Conservation (phyloP, 2,888 invertebrate genomes). For the Scaptomyza caliginosa region DNA sequence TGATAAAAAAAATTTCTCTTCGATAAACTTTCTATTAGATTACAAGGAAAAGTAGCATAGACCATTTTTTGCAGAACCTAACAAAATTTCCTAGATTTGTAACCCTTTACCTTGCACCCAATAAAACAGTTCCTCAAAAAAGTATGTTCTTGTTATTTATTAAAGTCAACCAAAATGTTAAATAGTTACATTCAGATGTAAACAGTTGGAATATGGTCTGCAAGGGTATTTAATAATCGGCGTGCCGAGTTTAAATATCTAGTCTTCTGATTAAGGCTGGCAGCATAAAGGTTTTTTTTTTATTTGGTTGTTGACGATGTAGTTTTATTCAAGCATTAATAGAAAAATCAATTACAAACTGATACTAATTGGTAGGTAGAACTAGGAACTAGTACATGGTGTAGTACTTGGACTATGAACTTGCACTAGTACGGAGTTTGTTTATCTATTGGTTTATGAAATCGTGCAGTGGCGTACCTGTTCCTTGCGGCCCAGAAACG, state of each 20-base stretch:
- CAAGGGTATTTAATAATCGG: not conserved
- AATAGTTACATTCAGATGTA: not conserved
- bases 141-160: not conserved
- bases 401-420: slow-evolving; percentile 20
- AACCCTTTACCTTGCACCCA: not conserved
- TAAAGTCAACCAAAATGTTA: not conserved
- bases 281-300: slow-evolving; percentile 39
- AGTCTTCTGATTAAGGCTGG: slow-evolving; percentile 27
- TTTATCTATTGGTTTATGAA: slow-evolving; percentile 75
- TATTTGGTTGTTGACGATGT: slow-evolving; percentile 24
- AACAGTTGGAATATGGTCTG: not conserved
- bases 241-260: not conserved
- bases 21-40: not conserved
- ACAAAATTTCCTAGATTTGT: too few species aligned
- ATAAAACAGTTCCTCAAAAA: not conserved
- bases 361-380: slow-evolving; percentile 67
- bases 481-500: slow-evolving; percentile 84
- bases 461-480: slow-evolving; percentile 85
- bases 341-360: slow-evolving; percentile 65
- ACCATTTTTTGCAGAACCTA: too few species aligned
- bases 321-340: slow-evolving; percentile 76
- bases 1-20: too few species aligned
- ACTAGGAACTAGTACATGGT: slow-evolving; percentile 22
- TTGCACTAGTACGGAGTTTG: slow-evolving; percentile 46
- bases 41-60: not conserved